A percentile compares a stretch with the other conserved stretches of the same genome.
Conservation (phyloP, 2,888 invertebrate genomes). For the Mythimna pallens region DNA sequence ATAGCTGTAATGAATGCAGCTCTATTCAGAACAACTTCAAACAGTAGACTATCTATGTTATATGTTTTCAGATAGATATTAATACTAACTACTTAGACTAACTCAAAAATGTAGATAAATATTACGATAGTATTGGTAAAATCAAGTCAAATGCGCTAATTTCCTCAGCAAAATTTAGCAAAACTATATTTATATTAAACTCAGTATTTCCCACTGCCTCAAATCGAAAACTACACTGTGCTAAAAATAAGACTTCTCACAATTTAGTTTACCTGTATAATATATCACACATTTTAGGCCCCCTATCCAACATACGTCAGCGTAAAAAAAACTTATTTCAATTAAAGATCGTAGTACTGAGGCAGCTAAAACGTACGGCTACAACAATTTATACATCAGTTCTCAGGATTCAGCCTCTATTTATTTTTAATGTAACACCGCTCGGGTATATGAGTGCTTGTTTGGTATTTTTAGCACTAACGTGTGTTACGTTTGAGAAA, state of each 20-base stretch:
- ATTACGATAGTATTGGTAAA: background rate
- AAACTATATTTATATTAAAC: constrained; percentile 1
- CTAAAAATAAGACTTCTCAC: constrained; percentile 16
- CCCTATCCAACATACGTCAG: background rate
- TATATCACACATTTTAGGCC: constrained; percentile 31
- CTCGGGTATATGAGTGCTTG: constrained; percentile 62
- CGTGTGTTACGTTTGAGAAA: constrained; percentile 54
- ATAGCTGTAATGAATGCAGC: constrained; percentile 4
- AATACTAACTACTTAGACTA: background rate
- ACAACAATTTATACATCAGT: constrained; percentile 49
- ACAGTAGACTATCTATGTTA: constrained; percentile 36
- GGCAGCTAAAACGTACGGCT: constrained; percentile 33
- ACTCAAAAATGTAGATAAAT: background rate
- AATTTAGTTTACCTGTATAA: background rate
- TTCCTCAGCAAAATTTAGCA: background rate
- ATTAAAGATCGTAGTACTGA: constrained; percentile 15
- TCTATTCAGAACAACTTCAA: constrained; percentile 36
- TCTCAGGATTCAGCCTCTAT: constrained; percentile 57
- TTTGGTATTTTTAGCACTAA: constrained; percentile 65
- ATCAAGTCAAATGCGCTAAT: background rate
- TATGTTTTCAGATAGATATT: background rate
- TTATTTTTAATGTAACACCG: constrained; percentile 65
- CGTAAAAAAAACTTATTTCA: constrained; percentile 24
- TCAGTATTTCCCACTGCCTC: constrained; percentile 12
- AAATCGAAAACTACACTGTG: background rate